Percentiles rank a stretch among this genome's conserved stretches.
phyloP scores from a whole-genome alignment of 2,888 invertebrate species.

The Panzeria rudis region DNA sequence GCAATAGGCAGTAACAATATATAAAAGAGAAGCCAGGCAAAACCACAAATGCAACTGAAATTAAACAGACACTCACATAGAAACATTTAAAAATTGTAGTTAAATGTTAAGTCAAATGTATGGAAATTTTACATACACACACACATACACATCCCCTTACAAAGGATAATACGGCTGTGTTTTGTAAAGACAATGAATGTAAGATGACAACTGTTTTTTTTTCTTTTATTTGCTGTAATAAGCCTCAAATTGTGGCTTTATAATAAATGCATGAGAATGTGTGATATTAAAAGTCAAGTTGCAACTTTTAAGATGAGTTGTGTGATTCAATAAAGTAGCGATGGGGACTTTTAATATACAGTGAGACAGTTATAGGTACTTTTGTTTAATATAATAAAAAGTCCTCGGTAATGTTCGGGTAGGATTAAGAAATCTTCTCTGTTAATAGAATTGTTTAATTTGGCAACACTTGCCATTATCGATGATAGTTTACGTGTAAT shows the following conservation, averaged over 20 bases:
- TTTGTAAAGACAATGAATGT: conserved; percentile 7
- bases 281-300: conserved; percentile 44
- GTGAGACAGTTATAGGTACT: neutral
- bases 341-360: neutral
- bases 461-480: no score
- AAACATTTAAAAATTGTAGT: conserved; percentile 52
- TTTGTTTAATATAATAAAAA: neutral
- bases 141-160: neutral
- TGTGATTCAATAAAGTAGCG: neutral
- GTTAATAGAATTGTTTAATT: neutral
- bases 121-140: neutral
- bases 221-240: conserved; percentile 39
- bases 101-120: conserved; percentile 49
- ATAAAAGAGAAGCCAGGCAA: neutral
- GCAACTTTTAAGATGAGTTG: conserved; percentile 12
- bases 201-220: conserved; percentile 17
- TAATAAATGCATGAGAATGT: conserved; percentile 46
- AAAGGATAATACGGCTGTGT: neutral
- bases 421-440: no score
- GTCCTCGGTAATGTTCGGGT: no score
- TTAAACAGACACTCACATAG: conserved; percentile 19
- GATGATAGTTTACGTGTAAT: no score
- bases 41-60: conserved; percentile 46
- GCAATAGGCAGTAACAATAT: conserved; percentile 41
- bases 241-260: conserved; percentile 60